phyloP scores from a whole-genome alignment of 2,888 invertebrate genomes.

The Drosophila algonquin region DNA sequence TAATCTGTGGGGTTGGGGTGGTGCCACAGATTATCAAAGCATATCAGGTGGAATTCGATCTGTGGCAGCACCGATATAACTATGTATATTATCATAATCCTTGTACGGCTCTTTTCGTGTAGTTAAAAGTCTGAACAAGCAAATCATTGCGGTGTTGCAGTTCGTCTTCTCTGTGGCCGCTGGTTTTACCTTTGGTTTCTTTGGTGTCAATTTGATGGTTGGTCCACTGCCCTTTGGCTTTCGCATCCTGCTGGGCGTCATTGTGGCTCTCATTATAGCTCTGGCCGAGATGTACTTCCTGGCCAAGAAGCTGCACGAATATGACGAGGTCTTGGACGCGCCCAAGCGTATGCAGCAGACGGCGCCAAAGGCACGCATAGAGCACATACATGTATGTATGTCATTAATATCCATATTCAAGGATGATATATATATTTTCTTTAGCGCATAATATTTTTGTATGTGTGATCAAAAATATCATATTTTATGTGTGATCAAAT shows the following conservation, averaged over 20 bases:
- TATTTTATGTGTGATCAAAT: too few species aligned
- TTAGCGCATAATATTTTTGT: too few species aligned
- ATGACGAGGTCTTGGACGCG: conserved; percentile 82
- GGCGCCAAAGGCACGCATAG: conserved; percentile 13
- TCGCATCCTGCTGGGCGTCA: conserved; percentile 92
- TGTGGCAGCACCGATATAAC: too few species aligned
- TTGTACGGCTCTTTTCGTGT: conserved; percentile 79
- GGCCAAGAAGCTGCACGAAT: conserved; percentile 92
- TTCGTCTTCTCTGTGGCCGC: conserved; percentile 97
- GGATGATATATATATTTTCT: too few species aligned
- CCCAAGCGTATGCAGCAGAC: conserved; percentile 57
- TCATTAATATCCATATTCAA: too few species aligned
- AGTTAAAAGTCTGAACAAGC: conserved; percentile 93
- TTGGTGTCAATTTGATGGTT: conserved; percentile 92
- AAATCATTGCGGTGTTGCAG: conserved; percentile 95
- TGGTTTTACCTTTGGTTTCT: conserved; percentile 98
- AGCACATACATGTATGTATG: too few species aligned
- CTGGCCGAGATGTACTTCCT: conserved; percentile 97
- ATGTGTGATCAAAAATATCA: too few species aligned
- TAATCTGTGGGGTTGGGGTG: too few species aligned
- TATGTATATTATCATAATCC: too few species aligned
- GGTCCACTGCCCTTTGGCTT: conserved; percentile 93
- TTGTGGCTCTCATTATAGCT: conserved; percentile 93
- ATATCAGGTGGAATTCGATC: too few species aligned
- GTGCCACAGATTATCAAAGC: too few species aligned